Base-by-base conservation (phyloP, 2,113 vertebrate genomes). In the Pachypanchax playfairii region DNA sequence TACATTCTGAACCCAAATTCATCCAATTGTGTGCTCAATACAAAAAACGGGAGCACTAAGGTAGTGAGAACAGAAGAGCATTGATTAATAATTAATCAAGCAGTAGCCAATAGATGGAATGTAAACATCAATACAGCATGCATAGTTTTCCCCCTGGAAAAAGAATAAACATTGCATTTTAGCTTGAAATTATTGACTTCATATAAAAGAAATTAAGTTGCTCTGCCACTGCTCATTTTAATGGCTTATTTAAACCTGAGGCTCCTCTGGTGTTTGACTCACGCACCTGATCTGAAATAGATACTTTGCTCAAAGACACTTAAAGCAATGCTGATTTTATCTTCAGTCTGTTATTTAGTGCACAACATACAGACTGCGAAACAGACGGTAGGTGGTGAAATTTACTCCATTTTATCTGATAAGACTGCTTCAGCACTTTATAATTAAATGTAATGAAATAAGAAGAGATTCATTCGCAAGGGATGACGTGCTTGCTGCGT, bases 31-130 rank as follows among this genome's bases (percentile, higher is more conserved):
- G 8, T 4, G 5, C 44, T 31, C 26, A 46, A 47, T 58, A 58
- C n/a, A n/a, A 49, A 39, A 42, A 41, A 8, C 36, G 29, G n/a
- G 58, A 59, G 65, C 15, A 20, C 58, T 36, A 51, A 20, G 54
- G 55, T 51, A 28, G 59, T 46, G 15, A 26, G 28, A 69, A 73
- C 52, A 18, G 5, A 61, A 48, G 33, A 41, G 10, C 50, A 72
- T 77, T 67, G 58, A 85, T 78, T 77, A 48, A 75, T 76, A 49
- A 74, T 82, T 70, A 57, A 85, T 71, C 56, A 72, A 60, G 29
- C 44, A 52, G 22, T 65, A 57, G 18, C 51, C 69, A 62, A 63
- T 73, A 47, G 43, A 64, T 35, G 43, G 39, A 73, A 70, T 65
- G 25, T 20, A 60, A 61, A 13, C 42, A 58, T 68, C 51, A 75